A percentile compares a stretch with the other conserved stretches of the same genome.
phyloP scores from a whole-genome alignment of 37 sponge, comb jelly and placozoan genomes.

The Hexactinellida sp. region DNA sequence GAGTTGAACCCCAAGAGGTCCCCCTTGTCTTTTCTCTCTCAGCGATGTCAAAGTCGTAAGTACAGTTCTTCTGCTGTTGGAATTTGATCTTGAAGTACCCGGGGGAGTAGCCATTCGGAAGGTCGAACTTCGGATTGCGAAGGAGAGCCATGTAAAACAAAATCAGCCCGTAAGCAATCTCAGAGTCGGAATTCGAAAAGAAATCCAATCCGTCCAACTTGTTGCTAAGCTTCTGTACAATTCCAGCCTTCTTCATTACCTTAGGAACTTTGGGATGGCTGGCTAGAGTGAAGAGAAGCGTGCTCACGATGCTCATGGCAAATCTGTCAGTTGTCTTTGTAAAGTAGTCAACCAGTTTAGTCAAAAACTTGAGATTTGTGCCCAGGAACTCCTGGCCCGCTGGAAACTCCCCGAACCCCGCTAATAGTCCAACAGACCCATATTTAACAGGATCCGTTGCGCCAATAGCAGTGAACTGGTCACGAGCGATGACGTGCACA shows the following conservation, averaged over 20 bases:
- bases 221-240: neutral
- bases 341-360: neutral
- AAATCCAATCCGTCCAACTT: neutral
- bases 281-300: slow-evolving; percentile 4
- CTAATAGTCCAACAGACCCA: neutral
- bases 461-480: neutral
- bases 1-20: neutral
- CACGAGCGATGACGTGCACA: neutral
- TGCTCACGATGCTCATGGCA: neutral
- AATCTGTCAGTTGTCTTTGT: neutral
- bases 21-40: neutral
- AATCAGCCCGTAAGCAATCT: neutral
- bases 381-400: slow-evolving; percentile 8
- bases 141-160: neutral
- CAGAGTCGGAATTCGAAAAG: neutral
- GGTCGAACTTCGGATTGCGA: neutral
- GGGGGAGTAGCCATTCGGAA: neutral
- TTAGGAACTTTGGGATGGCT: neutral
- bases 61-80: neutral
- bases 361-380: neutral
- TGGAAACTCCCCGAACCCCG: neutral
- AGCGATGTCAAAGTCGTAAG: neutral
- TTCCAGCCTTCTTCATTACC: slow-evolving; percentile 5
- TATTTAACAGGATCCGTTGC: neutral
- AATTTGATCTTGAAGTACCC: neutral